Base-by-base conservation (phyloP, 2,797 vertebrate species). In the Gymnoscopelus braueri region DNA sequence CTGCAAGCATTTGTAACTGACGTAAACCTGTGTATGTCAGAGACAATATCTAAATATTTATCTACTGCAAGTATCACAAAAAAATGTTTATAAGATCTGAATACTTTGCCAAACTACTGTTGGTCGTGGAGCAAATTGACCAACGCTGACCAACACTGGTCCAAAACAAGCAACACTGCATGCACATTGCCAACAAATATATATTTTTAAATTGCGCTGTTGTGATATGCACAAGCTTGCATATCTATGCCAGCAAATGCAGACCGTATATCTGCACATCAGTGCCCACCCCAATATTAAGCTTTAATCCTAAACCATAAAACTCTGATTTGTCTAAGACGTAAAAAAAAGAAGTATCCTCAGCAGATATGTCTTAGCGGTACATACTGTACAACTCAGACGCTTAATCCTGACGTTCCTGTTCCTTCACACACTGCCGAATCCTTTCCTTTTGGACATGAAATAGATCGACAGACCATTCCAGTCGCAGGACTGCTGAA, bases 401-500 rank as follows among this genome's bases (percentile, higher is more conserved):
- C 59, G 1, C 66, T 72, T 60, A 51, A 71, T 84, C 85, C 86
- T 29, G 26, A 2, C 26, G 26, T 4, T 29, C 26, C 26, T 29
- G 24, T 57, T 9, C 11, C 24, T 5, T 26, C 26, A 9, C 2
- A 39, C 39, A 39, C 39, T 8, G 39, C 6, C 8, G 19, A 53
- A 3, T 53, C 6, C 9, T 23, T 53, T 53, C n/a, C 3, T 52
- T 52, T 5, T 14, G 15, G 4, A 52, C 50, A 15, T 23, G 0
- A 53, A 53, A 23, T 5, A 8, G n/a, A 19, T 53, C 3, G 5
- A 53, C 52, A 6, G 2, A 63, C n/a, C 35, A 50, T 19, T 74
- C 79, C 79, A 81, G 82, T 80, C 79, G 89, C 72, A 78, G 63
- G 66, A 61, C 71, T 60, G 65, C 62, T 29, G 13, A 60, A 73